Conservation (phyloP, 2,888 invertebrate genomes). For the Orchestes rusci region DNA sequence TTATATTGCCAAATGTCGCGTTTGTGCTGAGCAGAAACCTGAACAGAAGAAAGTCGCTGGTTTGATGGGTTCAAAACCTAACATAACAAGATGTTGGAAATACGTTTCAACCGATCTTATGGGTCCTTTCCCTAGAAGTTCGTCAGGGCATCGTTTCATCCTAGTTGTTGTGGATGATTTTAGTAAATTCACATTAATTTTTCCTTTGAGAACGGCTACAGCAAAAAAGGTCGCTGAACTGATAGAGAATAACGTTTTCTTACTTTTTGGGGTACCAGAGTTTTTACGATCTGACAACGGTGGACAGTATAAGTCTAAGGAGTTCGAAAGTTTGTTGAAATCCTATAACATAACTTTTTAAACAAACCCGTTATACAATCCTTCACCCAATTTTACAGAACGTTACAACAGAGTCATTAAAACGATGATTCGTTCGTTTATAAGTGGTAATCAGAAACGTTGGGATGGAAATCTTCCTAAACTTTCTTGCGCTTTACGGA, state of each 20-base stretch:
- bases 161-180: constrained; percentile 6
- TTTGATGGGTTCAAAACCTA: neutral
- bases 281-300: constrained; percentile 3
- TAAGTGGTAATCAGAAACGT: too few species aligned
- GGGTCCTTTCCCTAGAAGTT: constrained; percentile 2
- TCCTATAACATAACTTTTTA: neutral
- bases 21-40: too few species aligned
- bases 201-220: too few species aligned
- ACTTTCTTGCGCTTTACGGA: too few species aligned
- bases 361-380: too few species aligned
- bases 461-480: too few species aligned
- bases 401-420: too few species aligned
- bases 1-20: too few species aligned
- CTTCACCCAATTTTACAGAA: too few species aligned
- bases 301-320: constrained; percentile 3
- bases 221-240: constrained; percentile 7
- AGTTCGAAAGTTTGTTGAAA: neutral
- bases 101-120: constrained; percentile 2
- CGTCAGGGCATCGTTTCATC: neutral
- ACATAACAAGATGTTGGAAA: constrained; percentile 6
- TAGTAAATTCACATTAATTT: too few species aligned
- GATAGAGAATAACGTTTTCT: constrained; percentile 6
- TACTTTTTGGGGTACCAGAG: constrained; percentile 1
- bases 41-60: constrained; percentile 2
- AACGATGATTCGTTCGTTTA: too few species aligned